Conservation (phyloP, 2,888 invertebrate genomes). For the Papilio demoleus region DNA sequence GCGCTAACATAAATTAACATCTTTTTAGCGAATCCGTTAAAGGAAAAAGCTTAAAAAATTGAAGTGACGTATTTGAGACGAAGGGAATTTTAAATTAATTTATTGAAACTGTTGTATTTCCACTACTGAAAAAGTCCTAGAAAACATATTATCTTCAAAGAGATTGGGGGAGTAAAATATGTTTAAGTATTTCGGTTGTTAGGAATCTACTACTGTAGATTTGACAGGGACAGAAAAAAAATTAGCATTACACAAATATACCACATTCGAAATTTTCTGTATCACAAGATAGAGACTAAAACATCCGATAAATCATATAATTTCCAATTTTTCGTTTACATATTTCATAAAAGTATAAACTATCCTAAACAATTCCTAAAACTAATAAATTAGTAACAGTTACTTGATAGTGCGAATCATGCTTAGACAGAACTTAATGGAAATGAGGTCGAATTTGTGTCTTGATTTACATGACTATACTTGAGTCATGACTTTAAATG, state of each 20-base stretch:
- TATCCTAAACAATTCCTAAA: background rate
- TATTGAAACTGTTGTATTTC: background rate
- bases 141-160: background rate
- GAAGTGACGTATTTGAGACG: background rate
- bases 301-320: background rate
- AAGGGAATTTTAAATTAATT: background rate
- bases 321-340: too few species aligned
- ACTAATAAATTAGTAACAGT: background rate
- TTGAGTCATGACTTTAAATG: conserved; percentile 21
- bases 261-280: background rate
- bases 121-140: background rate
- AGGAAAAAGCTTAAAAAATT: conserved; percentile 9
- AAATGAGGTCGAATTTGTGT: conserved; percentile 10
- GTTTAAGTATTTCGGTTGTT: too few species aligned
- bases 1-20: conserved; percentile 30
- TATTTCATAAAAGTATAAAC: too few species aligned
- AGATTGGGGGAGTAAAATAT: too few species aligned
- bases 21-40: conserved; percentile 5
- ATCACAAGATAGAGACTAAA: background rate
- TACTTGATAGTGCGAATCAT: conserved; percentile 32
- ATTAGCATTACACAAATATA: background rate
- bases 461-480: background rate
- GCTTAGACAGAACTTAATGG: conserved; percentile 29
- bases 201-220: too few species aligned
- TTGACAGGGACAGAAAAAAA: background rate